A percentile compares a stretch with the other conserved stretches of the same genome.
phyloP scores from a whole-genome alignment of 2,888 invertebrate species.

The Mimas tiliae region DNA sequence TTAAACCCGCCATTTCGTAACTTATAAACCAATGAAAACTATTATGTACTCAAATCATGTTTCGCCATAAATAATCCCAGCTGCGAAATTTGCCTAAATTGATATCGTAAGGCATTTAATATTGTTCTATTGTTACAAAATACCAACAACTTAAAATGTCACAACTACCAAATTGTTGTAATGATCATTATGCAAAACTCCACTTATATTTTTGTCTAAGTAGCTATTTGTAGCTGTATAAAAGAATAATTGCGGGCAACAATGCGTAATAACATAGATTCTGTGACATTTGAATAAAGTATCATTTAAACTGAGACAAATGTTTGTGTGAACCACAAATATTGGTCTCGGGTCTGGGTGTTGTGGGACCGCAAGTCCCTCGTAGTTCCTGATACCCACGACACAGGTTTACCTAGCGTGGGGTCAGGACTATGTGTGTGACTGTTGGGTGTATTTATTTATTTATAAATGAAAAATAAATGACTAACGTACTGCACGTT shows the following conservation, averaged over 20 bases:
- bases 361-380: too few species aligned
- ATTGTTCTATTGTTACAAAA: conserved; percentile 26
- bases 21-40: background rate
- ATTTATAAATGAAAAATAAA: background rate
- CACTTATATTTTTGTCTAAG: conserved; percentile 11
- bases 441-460: too few species aligned
- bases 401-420: too few species aligned
- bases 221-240: conserved; percentile 10
- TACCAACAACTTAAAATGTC: conserved; percentile 17
- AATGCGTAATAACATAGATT: conserved; percentile 12
- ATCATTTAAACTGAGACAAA: too few species aligned
- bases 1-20: background rate
- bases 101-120: conserved; percentile 26
- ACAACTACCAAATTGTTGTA: conserved; percentile 23
- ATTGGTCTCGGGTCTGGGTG: too few species aligned
- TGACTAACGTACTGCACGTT: background rate
- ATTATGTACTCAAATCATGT: background rate
- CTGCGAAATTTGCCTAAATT: background rate
- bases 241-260: conserved; percentile 11
- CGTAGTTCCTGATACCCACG: too few species aligned
- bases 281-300: conserved; percentile 5
- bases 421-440: too few species aligned
- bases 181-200: conserved; percentile 5
- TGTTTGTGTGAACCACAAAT: too few species aligned
- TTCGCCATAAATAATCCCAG: background rate